Evolutionary conservation across 2,888 invertebrate species (phyloP), one percentile per base, ranked within the genome.

Genomic region (Augochlorella aurata): DNA sequence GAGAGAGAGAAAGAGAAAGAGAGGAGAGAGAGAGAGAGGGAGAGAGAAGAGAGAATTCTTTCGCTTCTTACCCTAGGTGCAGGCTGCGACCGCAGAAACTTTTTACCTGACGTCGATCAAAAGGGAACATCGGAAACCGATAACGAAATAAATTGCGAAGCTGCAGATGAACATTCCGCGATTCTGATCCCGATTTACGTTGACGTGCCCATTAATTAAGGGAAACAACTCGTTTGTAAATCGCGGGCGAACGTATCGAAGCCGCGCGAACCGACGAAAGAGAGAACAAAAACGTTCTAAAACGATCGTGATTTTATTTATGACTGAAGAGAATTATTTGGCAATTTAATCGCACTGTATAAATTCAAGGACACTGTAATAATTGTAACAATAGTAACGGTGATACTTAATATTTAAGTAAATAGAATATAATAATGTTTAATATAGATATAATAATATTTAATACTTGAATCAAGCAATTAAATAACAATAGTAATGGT

Each of bases 201-300:
- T 54, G 21, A 54, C 54, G 58, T 58, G 38, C 38, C 58, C 58
- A 58, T 58, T 58, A 58, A 58, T 58, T 58, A 58, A 58, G 24
- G 24, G 58, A 24, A 58, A 58, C 58, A 58, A 58, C 24, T 24
- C 58, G 24, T 58, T 58, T 58, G 14, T 38, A 24, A 58, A 58
- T 24, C 58, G 58, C 58, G 58, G 24, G 24, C 14, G 58, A 58
- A 58, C 24, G 24, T 5, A 14, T 58, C 24, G 14, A 58, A 58
- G 58, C 24, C 24, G 5, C 24, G 58, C 24, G 58, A 58, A 14
- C 14, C 14, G 7, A 14, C 14, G 58, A 24, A 24, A 58, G 58
- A 38, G 3, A 14, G 58, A 58, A 21, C 54, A 21, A 54, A 54
- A 54, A 54, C 12, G 21, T 54, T 54, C 21, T 10, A 5, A 0